Percentiles rank a stretch among this genome's conserved stretches.
phyloP scores from a whole-genome alignment of 2,797 vertebrate species.

The Ceryle rudis region DNA sequence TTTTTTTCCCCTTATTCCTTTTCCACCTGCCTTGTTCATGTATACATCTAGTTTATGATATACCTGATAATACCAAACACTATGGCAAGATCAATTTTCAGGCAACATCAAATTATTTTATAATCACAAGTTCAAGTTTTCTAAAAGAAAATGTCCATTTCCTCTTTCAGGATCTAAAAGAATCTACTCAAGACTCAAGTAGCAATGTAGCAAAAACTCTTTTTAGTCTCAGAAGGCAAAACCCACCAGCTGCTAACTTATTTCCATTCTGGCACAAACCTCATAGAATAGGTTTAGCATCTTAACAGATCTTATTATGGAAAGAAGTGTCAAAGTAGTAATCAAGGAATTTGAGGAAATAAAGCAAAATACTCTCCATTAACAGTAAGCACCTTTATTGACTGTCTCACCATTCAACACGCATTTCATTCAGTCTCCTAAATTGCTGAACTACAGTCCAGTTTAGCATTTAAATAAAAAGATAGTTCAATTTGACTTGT shows the following conservation, averaged over 20 bases:
- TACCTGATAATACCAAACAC: neutral
- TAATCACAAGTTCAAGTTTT: neutral
- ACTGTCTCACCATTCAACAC: neutral
- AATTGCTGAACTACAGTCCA: neutral
- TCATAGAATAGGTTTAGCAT: neutral
- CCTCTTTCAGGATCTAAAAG: neutral
- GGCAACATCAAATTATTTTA: neutral
- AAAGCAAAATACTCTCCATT: neutral
- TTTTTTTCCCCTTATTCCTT: neutral
- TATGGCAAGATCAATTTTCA: neutral
- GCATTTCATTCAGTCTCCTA: neutral
- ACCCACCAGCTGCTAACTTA: neutral
- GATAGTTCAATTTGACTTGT: neutral
- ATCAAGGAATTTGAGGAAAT: neutral
- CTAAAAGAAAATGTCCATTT: neutral
- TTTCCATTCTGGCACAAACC: neutral
- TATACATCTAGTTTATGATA: neutral
- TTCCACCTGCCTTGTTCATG: neutral
- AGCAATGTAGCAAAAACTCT: neutral
- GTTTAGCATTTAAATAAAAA: constrained; percentile 2
- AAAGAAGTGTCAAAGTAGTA: neutral
- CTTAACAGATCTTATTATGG: neutral
- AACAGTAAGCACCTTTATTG: constrained; percentile 62
- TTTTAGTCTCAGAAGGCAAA: neutral
- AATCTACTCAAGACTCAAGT: neutral